Conservation (phyloP, 2,888 invertebrate species). For the Pecten maximus region DNA sequence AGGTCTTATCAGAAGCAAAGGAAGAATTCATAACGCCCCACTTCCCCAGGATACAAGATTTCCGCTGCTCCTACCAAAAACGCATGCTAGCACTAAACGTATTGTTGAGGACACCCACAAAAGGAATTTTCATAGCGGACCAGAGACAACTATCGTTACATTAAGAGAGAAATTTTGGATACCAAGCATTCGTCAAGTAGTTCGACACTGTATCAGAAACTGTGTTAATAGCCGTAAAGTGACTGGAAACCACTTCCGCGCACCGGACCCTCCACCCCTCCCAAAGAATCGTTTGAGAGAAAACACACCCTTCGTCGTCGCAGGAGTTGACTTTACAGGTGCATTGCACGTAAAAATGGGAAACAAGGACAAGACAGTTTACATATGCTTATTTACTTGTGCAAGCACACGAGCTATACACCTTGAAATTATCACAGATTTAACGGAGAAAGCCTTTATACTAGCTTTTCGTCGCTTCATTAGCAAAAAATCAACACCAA, state of each 20-base stretch:
- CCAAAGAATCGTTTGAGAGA: no score
- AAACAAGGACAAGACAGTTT: no score
- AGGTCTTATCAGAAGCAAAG: not conserved
- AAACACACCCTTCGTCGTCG: no score
- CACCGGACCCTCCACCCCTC: constrained; percentile 39
- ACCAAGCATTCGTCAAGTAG: constrained; percentile 5
- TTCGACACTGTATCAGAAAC: not conserved
- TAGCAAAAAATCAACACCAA: no score
- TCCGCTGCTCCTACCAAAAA: not conserved
- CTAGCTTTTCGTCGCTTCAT: no score
- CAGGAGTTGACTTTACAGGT: no score
- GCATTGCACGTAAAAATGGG: no score
- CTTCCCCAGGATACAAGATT: not conserved
- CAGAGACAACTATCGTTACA: constrained; percentile 1
- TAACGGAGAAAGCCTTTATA: no score
- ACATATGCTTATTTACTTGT: no score
- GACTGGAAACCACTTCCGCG: not conserved
- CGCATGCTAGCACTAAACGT: not conserved
- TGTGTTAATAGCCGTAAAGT: constrained; percentile 17
- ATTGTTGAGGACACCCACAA: not conserved
- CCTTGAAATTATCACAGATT: no score
- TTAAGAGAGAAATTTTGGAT: constrained; percentile 41
- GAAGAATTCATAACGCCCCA: not conserved
- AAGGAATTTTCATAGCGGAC: constrained; percentile 16
- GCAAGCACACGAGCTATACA: no score